Evolutionary conservation across 1,140 invertebrate species (phyloP).

Genomic region (Panulirus ornatus): DNA sequence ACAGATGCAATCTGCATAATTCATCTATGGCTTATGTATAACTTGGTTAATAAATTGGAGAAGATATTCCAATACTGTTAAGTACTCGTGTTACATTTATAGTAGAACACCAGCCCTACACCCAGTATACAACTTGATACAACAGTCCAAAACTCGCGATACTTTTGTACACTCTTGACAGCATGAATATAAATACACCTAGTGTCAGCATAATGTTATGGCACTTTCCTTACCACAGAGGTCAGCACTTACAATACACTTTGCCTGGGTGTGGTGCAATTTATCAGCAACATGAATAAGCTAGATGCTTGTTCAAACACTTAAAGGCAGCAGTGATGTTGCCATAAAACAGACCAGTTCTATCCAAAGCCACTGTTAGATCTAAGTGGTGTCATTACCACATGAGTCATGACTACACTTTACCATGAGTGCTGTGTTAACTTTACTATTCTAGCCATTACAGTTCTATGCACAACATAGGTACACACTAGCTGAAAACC

Average conservation of each 20-base stretch:
- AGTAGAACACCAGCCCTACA: conserved; percentile 30
- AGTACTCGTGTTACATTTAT: conserved; percentile 24
- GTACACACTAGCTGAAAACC: background rate
- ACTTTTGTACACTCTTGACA: conserved; percentile 30
- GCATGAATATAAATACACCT: conserved; percentile 22
- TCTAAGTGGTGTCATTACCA: background rate
- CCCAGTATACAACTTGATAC: conserved; percentile 25
- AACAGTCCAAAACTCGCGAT: conserved; percentile 17
- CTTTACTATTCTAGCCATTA: background rate
- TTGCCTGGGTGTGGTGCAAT: background rate
- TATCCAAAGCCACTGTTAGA: background rate
- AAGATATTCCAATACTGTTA: conserved; percentile 17
- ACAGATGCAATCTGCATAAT: conserved; percentile 39
- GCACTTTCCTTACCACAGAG: background rate
- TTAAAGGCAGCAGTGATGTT: background rate
- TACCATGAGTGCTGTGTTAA: background rate
- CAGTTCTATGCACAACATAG: background rate
- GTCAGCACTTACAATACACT: background rate
- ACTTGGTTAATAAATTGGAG: conserved; percentile 11
- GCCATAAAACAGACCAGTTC: background rate
- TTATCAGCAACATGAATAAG: background rate
- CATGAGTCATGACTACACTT: background rate
- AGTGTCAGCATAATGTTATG: background rate
- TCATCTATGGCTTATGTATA: conserved; percentile 34
- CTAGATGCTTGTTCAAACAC: background rate